These are phyloP conservation scores for Anoplopoma fimbria DNA, from an alignment of 2,113 vertebrate species.

Conservation along the genomic window DNA sequence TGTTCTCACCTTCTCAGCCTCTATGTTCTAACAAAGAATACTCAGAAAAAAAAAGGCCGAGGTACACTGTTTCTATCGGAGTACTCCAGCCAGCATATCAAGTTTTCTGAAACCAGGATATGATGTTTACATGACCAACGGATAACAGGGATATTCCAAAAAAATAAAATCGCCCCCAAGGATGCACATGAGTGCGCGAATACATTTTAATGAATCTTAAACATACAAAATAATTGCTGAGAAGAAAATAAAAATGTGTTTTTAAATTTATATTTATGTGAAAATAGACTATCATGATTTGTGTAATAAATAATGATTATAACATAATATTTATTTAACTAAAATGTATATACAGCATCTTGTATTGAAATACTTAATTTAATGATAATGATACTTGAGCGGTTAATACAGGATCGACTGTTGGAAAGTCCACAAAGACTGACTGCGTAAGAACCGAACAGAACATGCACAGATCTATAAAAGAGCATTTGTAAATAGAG, in stretches of 20 bases:
- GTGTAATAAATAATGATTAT: conserved; percentile 22
- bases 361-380: conserved; percentile 44
- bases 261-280: conserved; percentile 46
- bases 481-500: conserved; percentile 64
- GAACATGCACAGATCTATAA: conserved; percentile 54
- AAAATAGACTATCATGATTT: conserved; percentile 32
- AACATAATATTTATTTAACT: conserved; percentile 30
- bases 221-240: conserved; percentile 6
- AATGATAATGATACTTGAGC: conserved; percentile 49
- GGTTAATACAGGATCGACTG: conserved; percentile 39
- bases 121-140: conserved; percentile 5
- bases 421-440: conserved; percentile 43
- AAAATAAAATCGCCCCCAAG: not conserved
- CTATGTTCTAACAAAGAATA: not conserved
- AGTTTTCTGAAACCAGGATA: not conserved
- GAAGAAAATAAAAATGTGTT: conserved; percentile 35
- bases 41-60: not conserved
- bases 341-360: conserved; percentile 28
- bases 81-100: not conserved
- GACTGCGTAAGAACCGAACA: conserved; percentile 7
- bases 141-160: conserved; percentile 1
- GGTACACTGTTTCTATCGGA: not conserved
- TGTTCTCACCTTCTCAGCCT: not conserved
- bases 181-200: not conserved
- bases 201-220: not conserved